Percentiles rank a stretch among this genome's conserved stretches.
phyloP scores from a whole-genome alignment of 1,140 invertebrate genomes.

The Diabrotica undecimpunctata region DNA sequence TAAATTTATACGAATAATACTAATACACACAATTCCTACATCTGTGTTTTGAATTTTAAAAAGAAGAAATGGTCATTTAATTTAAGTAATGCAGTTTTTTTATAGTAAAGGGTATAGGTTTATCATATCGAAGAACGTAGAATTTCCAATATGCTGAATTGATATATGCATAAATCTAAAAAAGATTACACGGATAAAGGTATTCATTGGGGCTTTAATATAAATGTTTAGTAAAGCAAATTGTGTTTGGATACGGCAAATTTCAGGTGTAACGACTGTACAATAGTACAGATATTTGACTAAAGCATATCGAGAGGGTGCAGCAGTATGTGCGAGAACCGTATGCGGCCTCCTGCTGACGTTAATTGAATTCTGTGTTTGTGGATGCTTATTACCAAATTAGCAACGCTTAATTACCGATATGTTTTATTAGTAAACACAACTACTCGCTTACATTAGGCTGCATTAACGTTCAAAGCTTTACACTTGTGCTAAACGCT shows the following conservation, averaged over 20 bases:
- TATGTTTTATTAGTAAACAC: conserved; percentile 49
- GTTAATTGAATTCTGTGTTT: conserved; percentile 50
- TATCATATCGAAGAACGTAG: no score
- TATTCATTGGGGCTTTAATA: background rate
- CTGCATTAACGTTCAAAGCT: conserved; percentile 45
- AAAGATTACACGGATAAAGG: background rate
- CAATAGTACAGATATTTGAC: background rate
- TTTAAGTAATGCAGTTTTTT: no score
- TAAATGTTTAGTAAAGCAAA: background rate
- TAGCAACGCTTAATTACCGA: conserved; percentile 50
- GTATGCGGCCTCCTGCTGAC: conserved; percentile 12
- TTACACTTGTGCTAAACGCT: conserved; percentile 28
- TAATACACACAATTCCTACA: no score
- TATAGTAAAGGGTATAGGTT: no score
- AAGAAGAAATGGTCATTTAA: no score
- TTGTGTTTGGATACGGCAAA: background rate
- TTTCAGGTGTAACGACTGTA: conserved; percentile 2
- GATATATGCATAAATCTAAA: no score
- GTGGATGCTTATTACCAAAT: conserved; percentile 50
- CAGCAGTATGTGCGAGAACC: background rate
- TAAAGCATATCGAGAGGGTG: background rate
- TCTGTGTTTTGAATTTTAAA: no score
- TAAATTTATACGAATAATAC: no score
- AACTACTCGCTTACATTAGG: conserved; percentile 43
- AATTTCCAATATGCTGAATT: no score